Base-by-base conservation (phyloP, 2,113 vertebrate species). In the Halcyon malimbica region DNA sequence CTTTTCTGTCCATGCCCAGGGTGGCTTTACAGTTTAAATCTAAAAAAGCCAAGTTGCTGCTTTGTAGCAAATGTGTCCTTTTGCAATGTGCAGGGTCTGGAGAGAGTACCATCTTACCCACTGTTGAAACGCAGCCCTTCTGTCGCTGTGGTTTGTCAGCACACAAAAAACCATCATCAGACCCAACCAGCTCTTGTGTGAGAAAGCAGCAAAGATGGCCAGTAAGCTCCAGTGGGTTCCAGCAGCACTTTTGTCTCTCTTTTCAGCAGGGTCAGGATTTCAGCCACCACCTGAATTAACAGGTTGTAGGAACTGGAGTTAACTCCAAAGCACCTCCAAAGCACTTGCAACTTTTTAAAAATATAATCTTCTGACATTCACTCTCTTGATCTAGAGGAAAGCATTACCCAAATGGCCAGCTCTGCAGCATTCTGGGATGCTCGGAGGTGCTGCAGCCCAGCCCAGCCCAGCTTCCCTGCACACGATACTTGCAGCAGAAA, bases 391-490 rank as follows among this genome's bases (percentile, higher is more conserved):
- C 16, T 51, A 35, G 78, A 64, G 35, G 39, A 63, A 51, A 69
- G 29, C 24, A 31, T 14, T 60, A 12, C 23, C 28, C 26, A 0
- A 1, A 16, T 0, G 8, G 28, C 25, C 53, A 71, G 35, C 39
- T 67, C 57, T 79, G 21, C 2, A 3, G 17, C 35, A 25, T 46
- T 23, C 50, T 8, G 4, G 29, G 50, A n/a, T 75, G 50, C 57
- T 83, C 6, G 2, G 26, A 44, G 24, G 17, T 48, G 53, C 64
- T 65, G 44, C 26, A 74, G 60, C 46, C n/a, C 70, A 90, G 51
- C 20, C 17, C 3, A 2, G 5, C 21, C 13, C 3, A 2, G 4
- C 35, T 37, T 59, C 0, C 1, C 26, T 57, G 48, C 48, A 12
- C 1, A 1, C 1, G 4, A 6, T 16, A n/a, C 35, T 50, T 69